Conservation (phyloP, 2,888 invertebrate species). For the Branchipolynoe longqiensis region DNA sequence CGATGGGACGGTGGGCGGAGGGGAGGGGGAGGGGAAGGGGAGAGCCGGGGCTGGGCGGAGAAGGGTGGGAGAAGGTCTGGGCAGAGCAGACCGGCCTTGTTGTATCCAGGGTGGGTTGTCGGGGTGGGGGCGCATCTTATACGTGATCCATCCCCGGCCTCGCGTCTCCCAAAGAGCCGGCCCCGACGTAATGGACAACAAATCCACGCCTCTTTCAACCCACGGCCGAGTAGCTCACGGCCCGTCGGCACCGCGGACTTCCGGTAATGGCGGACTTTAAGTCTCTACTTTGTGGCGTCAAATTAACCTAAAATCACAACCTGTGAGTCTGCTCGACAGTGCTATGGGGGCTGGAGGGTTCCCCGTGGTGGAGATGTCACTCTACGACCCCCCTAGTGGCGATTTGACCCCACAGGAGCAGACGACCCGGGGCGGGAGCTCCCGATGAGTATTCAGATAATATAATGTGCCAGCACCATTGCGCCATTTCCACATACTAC, state of each 20-base stretch:
- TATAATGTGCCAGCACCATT: too few relatives aligned
- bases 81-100: neutral
- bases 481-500: too few relatives aligned
- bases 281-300: constrained; percentile 30
- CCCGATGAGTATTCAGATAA: too few relatives aligned
- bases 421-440: too few relatives aligned
- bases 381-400: too few relatives aligned
- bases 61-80: neutral
- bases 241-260: neutral
- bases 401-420: too few relatives aligned
- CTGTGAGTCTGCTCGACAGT: too few relatives aligned
- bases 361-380: too few relatives aligned
- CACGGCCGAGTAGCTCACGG: neutral
- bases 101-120: too few relatives aligned
- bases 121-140: neutral
- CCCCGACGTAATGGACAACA: constrained; percentile 18
- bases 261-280: constrained; percentile 26
- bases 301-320: constrained; percentile 35
- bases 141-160: constrained; percentile 24
- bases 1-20: constrained; percentile 8
- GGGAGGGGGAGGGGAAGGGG: neutral
- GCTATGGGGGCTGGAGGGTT: too few relatives aligned
- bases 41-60: neutral
- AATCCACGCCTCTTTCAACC: constrained; percentile 39
- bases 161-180: neutral